Evolutionary conservation across 64 coral and sea anemone genomes (phyloP).

Genomic region (Dendronephthya gigantea): DNA sequence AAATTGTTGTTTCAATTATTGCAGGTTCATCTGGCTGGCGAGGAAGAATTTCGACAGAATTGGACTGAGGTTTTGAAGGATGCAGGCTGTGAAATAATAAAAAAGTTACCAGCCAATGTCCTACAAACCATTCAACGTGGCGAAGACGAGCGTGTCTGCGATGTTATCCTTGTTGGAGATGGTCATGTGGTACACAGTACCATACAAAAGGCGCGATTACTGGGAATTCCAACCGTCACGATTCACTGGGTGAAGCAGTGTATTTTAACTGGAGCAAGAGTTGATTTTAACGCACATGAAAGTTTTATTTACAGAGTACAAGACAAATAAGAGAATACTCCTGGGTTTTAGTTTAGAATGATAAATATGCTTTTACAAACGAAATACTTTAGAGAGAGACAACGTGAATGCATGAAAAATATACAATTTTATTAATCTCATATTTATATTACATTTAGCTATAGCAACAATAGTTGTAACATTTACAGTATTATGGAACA

Average conservation of each 20-base stretch:
- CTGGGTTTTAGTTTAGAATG: background rate
- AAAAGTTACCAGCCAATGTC: slow-evolving; percentile 64
- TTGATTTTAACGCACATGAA: slow-evolving; percentile 53
- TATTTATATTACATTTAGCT: background rate
- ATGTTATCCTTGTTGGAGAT: slow-evolving; percentile 55
- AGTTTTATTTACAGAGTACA: slow-evolving; percentile 14
- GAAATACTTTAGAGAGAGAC: background rate
- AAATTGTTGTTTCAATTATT: too few species aligned
- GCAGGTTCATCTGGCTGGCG: slow-evolving; percentile 74
- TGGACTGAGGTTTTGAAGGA: slow-evolving; percentile 65
- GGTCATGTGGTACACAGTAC: slow-evolving; percentile 37
- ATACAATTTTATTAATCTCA: background rate
- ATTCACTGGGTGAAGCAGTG: slow-evolving; percentile 84
- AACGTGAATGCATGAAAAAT: background rate
- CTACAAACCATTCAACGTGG: slow-evolving; percentile 26
- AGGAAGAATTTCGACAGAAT: slow-evolving; percentile 39
- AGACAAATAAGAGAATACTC: background rate
- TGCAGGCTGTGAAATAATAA: slow-evolving; percentile 60
- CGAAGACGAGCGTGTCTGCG: slow-evolving; percentile 47
- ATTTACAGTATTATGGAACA: too few species aligned
- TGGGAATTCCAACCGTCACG: slow-evolving; percentile 64
- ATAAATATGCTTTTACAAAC: background rate
- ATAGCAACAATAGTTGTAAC: background rate
- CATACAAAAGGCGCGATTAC: slow-evolving; percentile 36
- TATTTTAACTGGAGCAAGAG: slow-evolving; percentile 63